Evolutionary conservation across 2,888 invertebrate genomes (phyloP), one percentile per base, ranked within the genome.

Genomic region (Calameuta idolon): DNA sequence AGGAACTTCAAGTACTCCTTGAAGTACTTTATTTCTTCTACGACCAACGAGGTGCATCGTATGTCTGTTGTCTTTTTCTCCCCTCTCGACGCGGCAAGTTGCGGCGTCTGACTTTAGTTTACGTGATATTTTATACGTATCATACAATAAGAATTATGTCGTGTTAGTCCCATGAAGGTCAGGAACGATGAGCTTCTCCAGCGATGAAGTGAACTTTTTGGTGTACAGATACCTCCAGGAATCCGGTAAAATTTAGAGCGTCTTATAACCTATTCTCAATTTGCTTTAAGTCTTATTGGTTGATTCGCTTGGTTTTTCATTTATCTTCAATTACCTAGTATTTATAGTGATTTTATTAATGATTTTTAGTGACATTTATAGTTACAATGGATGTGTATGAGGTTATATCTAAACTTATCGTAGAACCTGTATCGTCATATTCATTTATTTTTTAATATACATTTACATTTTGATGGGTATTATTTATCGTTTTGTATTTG

Each of bases 201-300:
- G 98, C 92, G 99, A 99, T 93, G 99, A 99, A 95, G 98, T 99
- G 12, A 99, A 99, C 93, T 99, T 98, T 92, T 94, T 99, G 85
- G 98, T 99, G 81, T 99, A 99, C 92, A 95, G 99, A 89, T 99
- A 99, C 92, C 94, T 99, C 82, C 98, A 99, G 92, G 99, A 99
- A 93, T 98, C 99, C 88, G 99, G 99, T 99, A 92, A 90, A 93
- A 89, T 78, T n/a, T 77, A 69, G 31, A 80, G 33, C 37, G 34
- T 73, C 69, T 76, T 81, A 80, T 88, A 86, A 87, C 87, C 87
- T 55, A 55, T 55, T 23, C 2, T 23, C 55, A 34, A n/a, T 74
- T 35, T 75, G 12, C 33, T 12, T 34, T 12, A 75, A 35, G n/a
- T 11, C 3, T 34, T 75, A 23, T 23, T n/a, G 40, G 34, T n/a